phyloP scores from a whole-genome alignment of 2,113 vertebrate species.

The Carettochelys insculpta region DNA sequence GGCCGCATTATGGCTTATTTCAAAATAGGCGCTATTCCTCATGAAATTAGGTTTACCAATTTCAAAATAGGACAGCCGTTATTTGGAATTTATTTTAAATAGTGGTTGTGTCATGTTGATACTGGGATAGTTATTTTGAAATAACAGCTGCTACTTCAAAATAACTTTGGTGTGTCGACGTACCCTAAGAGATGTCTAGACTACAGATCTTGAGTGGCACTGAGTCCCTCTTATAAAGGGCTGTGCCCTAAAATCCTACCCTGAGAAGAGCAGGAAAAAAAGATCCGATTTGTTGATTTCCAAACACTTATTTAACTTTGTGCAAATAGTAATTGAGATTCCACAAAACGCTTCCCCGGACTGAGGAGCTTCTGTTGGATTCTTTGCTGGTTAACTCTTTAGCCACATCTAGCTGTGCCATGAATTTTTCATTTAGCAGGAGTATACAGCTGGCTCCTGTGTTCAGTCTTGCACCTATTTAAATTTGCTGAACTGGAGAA shows the following conservation, averaged over 20 bases:
- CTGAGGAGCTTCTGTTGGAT: neutral
- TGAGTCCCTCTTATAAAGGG: neutral
- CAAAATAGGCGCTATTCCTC: too few relatives aligned
- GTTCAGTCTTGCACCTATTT: neutral
- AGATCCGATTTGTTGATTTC: neutral
- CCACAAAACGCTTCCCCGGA: neutral
- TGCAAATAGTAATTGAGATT: neutral
- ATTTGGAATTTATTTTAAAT: too few relatives aligned
- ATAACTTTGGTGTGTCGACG: too few relatives aligned
- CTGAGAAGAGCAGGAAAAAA: neutral
- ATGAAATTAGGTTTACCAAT: too few relatives aligned
- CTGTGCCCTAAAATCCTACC: neutral
- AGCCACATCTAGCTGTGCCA: neutral
- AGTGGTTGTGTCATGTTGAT: too few relatives aligned
- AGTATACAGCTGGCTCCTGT: neutral
- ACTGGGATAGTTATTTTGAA: too few relatives aligned
- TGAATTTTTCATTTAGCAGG: neutral
- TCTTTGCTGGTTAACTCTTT: neutral
- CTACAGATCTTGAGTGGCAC: neutral
- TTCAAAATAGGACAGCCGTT: too few relatives aligned
- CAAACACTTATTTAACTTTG: neutral
- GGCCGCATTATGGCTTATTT: too few relatives aligned
- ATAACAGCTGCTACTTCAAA: too few relatives aligned
- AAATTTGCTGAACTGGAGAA: neutral
- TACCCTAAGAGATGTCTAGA: neutral